Percentiles rank a stretch among this genome's conserved stretches.
phyloP scores from a whole-genome alignment of 2,888 invertebrate genomes.

The Cheilosia impressa region DNA sequence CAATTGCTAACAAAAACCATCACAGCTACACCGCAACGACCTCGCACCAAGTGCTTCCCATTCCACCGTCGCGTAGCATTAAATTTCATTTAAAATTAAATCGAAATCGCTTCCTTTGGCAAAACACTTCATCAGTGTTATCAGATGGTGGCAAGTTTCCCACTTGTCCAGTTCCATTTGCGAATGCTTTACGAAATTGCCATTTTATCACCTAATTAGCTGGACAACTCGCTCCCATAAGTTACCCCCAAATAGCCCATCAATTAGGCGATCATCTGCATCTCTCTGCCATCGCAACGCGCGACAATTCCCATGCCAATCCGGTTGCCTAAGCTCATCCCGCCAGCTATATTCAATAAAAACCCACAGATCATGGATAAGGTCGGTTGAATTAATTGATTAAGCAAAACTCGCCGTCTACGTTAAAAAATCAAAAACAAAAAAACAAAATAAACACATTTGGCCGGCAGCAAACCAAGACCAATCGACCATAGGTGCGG shows the following conservation, averaged over 20 bases:
- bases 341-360: constrained; percentile 47
- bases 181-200: constrained; percentile 39
- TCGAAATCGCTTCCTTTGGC: not conserved
- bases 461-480: no score
- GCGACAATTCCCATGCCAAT: constrained; percentile 52
- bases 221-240: constrained; percentile 68
- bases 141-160: constrained; percentile 12
- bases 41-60: not conserved
- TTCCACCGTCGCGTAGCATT: not conserved
- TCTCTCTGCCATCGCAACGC: not conserved
- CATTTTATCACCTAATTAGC: constrained; percentile 75
- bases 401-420: constrained; percentile 62
- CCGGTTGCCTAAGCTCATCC: constrained; percentile 17
- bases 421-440: constrained; percentile 24
- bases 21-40: not conserved
- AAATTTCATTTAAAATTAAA: constrained; percentile 19
- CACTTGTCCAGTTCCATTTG: constrained; percentile 40
- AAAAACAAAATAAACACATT: constrained; percentile 15
- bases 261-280: constrained; percentile 60
- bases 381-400: constrained; percentile 74
- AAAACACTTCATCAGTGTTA: constrained; percentile 30
- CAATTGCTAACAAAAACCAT: not conserved
- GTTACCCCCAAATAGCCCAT: constrained; percentile 73
- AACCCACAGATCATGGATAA: constrained; percentile 71
- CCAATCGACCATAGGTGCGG: constrained; percentile 12